These are phyloP conservation scores for Piaya cayana DNA, from an alignment of 2,113 vertebrate genomes.

Conservation along the genomic window DNA sequence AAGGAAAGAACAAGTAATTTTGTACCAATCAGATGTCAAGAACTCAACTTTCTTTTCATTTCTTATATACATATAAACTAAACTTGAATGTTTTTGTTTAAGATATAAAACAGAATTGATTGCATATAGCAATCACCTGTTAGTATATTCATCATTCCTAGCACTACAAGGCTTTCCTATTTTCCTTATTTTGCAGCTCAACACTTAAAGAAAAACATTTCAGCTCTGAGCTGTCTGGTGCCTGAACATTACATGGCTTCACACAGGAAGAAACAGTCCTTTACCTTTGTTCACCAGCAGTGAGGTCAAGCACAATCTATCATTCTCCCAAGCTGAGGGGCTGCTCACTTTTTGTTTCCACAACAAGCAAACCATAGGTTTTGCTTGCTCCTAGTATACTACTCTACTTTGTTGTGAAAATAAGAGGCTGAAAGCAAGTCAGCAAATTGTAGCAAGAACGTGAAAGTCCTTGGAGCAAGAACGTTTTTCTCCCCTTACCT, in stretches of 20 bases:
- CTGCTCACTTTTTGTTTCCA: background rate
- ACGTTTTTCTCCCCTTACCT: background rate
- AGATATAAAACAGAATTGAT: background rate
- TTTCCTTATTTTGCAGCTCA: background rate
- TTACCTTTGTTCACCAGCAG: background rate
- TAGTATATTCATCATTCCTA: background rate
- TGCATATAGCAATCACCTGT: background rate
- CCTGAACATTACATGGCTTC: background rate
- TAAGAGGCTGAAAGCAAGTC: background rate
- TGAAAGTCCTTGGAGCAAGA: background rate
- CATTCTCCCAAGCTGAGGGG: background rate
- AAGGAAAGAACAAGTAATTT: background rate
- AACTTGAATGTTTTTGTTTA: background rate
- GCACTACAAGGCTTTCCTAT: background rate
- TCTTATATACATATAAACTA: background rate
- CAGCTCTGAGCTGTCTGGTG: background rate
- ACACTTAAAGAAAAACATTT: background rate
- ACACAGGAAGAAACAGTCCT: background rate
- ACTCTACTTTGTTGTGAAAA: background rate
- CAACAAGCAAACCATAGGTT: fast-evolving
- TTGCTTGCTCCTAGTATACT: background rate
- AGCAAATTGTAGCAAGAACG: background rate
- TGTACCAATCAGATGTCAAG: background rate
- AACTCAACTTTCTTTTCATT: background rate
- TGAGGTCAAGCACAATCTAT: background rate